A percentile compares a stretch with the other conserved stretches of the same genome.
phyloP scores from a whole-genome alignment of 2,113 vertebrate species.

The Nycticorax nycticorax region DNA sequence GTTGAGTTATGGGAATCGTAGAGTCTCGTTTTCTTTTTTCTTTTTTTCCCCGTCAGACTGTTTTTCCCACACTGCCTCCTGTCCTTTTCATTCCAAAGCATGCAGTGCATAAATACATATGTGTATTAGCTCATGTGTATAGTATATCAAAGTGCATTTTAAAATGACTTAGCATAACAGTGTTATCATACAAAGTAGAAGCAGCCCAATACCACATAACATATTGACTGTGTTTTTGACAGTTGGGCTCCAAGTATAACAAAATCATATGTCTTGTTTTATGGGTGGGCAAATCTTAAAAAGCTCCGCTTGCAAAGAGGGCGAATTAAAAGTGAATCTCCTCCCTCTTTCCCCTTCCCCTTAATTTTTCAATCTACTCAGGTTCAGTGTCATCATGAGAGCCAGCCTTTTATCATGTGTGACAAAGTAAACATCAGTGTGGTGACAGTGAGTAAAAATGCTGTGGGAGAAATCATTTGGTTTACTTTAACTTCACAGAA shows the following conservation, averaged over 20 bases:
- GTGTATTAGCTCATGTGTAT: constrained; percentile 42
- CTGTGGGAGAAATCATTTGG: constrained; percentile 31
- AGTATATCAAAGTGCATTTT: constrained; percentile 26
- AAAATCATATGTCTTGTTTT: constrained; percentile 14
- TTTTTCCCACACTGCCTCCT: constrained; percentile 57
- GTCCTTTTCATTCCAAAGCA: constrained; percentile 43
- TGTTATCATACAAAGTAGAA: background rate
- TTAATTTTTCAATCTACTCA: background rate
- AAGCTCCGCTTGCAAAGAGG: background rate
- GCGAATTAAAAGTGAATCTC: background rate
- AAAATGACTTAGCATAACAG: constrained; percentile 6
- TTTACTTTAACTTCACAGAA: constrained; percentile 55
- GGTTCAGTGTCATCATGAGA: background rate
- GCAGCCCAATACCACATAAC: background rate
- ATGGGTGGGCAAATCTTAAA: constrained; percentile 19
- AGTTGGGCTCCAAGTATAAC: background rate
- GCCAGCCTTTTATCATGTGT: background rate
- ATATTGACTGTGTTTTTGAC: background rate
- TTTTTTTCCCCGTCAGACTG: background rate
- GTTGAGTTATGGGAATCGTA: constrained; percentile 74
- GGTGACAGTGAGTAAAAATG: constrained; percentile 27
- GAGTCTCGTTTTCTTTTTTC: background rate
- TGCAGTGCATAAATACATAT: constrained; percentile 1
- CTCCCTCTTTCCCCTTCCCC: background rate
- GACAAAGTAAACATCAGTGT: constrained; percentile 12